These are phyloP conservation scores for Exocentrus adspersus DNA, from an alignment of 2,888 invertebrate genomes.

Conservation along the genomic window DNA sequence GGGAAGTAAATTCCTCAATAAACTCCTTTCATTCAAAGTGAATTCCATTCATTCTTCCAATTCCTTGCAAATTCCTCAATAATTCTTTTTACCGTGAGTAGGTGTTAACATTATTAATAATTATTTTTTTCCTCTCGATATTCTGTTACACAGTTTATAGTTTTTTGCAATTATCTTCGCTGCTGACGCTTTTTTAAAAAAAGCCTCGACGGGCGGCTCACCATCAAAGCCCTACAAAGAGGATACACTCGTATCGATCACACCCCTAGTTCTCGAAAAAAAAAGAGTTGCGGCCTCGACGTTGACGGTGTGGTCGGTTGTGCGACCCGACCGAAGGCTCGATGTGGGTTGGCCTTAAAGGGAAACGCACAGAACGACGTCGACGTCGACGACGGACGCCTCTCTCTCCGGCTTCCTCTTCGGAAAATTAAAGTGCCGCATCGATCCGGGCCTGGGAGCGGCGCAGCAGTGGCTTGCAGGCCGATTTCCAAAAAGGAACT, in stretches of 20 bases:
- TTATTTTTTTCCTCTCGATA: too few relatives aligned
- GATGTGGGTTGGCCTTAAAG: slow-evolving; percentile 33
- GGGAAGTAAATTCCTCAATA: too few relatives aligned
- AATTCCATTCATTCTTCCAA: too few relatives aligned
- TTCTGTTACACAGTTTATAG: too few relatives aligned
- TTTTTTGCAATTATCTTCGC: too few relatives aligned
- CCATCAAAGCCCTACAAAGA: neutral
- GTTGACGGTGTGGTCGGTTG: neutral
- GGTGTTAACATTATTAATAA: too few relatives aligned
- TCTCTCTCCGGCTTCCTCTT: slow-evolving; percentile 11
- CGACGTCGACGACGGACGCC: neutral
- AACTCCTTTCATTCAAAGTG: too few relatives aligned
- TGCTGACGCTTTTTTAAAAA: too few relatives aligned
- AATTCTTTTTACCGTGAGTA: too few relatives aligned
- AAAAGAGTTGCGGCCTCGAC: slow-evolving; percentile 14
- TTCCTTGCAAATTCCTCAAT: too few relatives aligned
- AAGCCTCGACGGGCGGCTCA: neutral
- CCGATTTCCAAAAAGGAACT: too few relatives aligned
- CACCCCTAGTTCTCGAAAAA: slow-evolving; percentile 10
- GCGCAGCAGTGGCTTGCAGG: neutral
- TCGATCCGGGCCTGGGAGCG: slow-evolving; percentile 24
- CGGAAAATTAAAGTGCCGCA: slow-evolving; percentile 21
- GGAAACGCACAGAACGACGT: slow-evolving; percentile 25
- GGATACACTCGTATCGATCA: slow-evolving; percentile 7
- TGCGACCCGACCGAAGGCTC: slow-evolving; percentile 6